These are phyloP conservation scores for Globicephala melas DNA, from an alignment of 2,113 vertebrate species.

Conservation along the genomic window DNA sequence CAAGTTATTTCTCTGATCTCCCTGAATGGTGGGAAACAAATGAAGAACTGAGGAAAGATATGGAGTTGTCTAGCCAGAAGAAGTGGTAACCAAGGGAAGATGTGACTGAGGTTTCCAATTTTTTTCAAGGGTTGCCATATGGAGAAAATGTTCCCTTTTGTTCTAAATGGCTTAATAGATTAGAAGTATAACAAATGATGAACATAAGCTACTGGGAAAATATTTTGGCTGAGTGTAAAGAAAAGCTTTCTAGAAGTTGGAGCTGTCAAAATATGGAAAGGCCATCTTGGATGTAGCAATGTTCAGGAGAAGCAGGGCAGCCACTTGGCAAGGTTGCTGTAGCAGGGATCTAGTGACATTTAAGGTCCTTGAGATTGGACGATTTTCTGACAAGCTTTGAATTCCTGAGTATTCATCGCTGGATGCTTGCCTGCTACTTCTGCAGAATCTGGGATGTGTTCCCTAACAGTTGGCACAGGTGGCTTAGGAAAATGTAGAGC, in stretches of 20 bases:
- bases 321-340: background rate
- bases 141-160: slow-evolving; percentile 17
- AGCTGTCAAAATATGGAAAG: background rate
- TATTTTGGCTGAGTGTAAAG: slow-evolving; percentile 40
- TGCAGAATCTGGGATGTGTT: slow-evolving; percentile 37
- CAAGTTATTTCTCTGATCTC: background rate
- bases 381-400: slow-evolving; percentile 40
- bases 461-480: slow-evolving; percentile 47
- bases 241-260: slow-evolving; percentile 13
- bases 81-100: background rate
- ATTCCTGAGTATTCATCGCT: background rate
- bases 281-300: background rate
- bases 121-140: slow-evolving; percentile 36
- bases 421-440: slow-evolving; percentile 24
- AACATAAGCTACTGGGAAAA: slow-evolving; percentile 31
- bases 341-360: slow-evolving; percentile 23
- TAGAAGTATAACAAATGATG: slow-evolving; percentile 45
- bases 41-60: background rate
- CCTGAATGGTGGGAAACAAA: background rate
- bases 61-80: background rate
- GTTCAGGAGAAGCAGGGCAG: background rate
- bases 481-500: background rate
- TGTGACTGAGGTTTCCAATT: background rate
- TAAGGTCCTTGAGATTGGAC: slow-evolving; percentile 49
- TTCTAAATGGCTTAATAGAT: slow-evolving; percentile 51